These are phyloP conservation scores for Trochalopteron elliotii DNA, from an alignment of 2,113 vertebrate genomes.

Conservation along the genomic window DNA sequence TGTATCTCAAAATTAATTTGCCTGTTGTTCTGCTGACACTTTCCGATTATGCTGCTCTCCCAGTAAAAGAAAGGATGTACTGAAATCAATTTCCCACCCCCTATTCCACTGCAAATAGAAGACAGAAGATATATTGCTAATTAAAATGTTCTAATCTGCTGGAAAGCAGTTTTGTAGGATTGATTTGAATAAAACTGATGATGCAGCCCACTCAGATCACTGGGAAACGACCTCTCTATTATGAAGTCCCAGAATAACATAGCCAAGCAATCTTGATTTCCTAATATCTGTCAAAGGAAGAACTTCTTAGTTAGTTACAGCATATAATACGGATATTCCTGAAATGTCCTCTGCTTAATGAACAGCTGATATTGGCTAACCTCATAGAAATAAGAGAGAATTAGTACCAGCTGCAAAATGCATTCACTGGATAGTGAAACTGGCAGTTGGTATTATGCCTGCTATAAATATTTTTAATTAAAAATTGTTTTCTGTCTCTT, in stretches of 20 bases:
- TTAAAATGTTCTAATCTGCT: conserved; percentile 54
- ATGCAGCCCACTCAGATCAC: conserved; percentile 34
- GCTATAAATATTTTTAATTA: conserved; percentile 82
- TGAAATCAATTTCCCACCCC: neutral
- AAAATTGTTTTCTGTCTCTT: conserved; percentile 75
- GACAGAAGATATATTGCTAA: conserved; percentile 53
- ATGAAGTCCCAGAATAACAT: conserved; percentile 42
- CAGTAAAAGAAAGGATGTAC: neutral
- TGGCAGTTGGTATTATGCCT: conserved; percentile 71
- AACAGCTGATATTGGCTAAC: conserved; percentile 77
- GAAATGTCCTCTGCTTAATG: conserved; percentile 68
- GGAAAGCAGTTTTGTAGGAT: conserved; percentile 39
- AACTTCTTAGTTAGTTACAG: conserved; percentile 41
- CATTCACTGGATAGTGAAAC: conserved; percentile 65
- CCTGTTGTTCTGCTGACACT: conserved; percentile 47
- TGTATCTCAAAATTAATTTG: conserved; percentile 6
- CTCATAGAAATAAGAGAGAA: conserved; percentile 70
- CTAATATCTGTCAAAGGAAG: conserved; percentile 49
- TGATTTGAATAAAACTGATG: conserved; percentile 53
- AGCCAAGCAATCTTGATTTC: conserved; percentile 52
- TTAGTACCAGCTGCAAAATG: conserved; percentile 73
- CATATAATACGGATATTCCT: conserved; percentile 53
- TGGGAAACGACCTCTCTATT: conserved; percentile 56
- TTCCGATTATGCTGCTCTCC: conserved; percentile 21
- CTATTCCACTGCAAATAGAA: conserved; percentile 3